These are phyloP conservation scores for Antheraea yamamai DNA, from an alignment of 2,888 invertebrate species.

Conservation along the genomic window DNA sequence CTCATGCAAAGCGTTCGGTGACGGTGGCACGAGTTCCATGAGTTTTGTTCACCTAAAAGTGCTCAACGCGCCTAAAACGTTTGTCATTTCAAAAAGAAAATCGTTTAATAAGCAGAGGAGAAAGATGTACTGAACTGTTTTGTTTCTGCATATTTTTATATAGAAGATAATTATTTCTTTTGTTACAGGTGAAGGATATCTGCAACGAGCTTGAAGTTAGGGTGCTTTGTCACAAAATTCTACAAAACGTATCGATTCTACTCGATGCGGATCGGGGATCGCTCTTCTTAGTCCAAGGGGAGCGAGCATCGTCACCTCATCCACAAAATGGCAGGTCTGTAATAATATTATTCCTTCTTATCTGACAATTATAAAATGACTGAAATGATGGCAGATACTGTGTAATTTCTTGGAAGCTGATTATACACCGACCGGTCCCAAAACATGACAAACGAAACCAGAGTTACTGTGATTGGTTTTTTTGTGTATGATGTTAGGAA, in stretches of 20 bases:
- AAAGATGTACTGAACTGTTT: no score
- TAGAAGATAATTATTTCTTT: slow-evolving; percentile 26
- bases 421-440: no score
- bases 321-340: slow-evolving; percentile 76
- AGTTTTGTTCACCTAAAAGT: no score
- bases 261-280: slow-evolving; percentile 96
- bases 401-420: no score
- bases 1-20: no score
- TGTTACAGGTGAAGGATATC: slow-evolving; percentile 92
- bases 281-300: slow-evolving; percentile 91
- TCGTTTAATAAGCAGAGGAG: no score
- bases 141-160: not conserved
- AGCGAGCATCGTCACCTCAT: slow-evolving; percentile 65
- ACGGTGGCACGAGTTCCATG: no score
- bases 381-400: not conserved
- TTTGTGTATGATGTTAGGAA: no score
- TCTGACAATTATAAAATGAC: not conserved
- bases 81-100: no score
- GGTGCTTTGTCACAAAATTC: slow-evolving; percentile 96
- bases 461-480: no score
- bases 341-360: not conserved
- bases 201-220: slow-evolving; percentile 97
- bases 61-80: no score
- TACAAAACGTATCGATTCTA: slow-evolving; percentile 95
- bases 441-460: no score